Evolutionary conservation across 2,797 vertebrate species (phyloP).

Genomic region (Rallus crepitans): DNA sequence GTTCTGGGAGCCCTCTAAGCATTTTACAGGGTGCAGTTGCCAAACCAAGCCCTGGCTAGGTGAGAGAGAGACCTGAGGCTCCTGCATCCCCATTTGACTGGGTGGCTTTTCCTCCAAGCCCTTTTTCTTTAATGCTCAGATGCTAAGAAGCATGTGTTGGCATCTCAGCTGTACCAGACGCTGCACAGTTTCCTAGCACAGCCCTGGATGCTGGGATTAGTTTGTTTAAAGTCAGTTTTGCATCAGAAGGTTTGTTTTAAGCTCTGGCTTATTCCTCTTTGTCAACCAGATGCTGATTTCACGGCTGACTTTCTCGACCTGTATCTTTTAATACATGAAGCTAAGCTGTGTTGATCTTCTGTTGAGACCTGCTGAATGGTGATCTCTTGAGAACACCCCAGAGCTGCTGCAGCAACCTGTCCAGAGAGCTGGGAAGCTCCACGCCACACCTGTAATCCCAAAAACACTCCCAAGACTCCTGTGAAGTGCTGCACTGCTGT

Average conservation of each 20-base stretch:
- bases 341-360: not conserved
- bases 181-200: not conserved
- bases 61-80: not conserved
- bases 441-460: not conserved
- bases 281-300: not conserved
- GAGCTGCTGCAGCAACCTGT: not conserved
- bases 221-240: not conserved
- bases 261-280: not conserved
- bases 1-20: not conserved
- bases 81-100: not conserved
- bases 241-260: not conserved
- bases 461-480: not conserved
- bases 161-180: not conserved
- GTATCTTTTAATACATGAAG: not conserved
- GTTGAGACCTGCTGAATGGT: not conserved
- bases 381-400: not conserved
- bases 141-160: not conserved
- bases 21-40: not conserved
- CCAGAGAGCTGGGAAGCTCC: not conserved
- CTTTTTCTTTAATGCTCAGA: not conserved
- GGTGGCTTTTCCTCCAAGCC: not conserved
- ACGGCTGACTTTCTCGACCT: not conserved
- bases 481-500: not conserved
- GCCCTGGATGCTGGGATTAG: not conserved
- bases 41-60: not conserved